phyloP scores from a whole-genome alignment of 2,113 vertebrate species.

The Garra rufa region DNA sequence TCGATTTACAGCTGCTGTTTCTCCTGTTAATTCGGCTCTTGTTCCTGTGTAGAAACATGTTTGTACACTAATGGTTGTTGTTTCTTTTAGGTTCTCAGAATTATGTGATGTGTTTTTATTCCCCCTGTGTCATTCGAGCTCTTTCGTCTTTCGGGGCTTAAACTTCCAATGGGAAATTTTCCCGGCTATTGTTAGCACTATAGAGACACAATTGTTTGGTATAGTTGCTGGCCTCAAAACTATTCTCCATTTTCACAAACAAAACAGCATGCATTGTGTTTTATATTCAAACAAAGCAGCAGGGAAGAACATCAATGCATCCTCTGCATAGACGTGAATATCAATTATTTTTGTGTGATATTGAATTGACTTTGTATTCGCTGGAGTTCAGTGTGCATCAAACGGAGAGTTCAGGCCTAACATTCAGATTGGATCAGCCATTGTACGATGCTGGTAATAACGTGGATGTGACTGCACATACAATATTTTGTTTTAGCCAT shows the following conservation, averaged over 20 bases:
- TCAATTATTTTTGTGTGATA: neutral
- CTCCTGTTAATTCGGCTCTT: conserved; percentile 13
- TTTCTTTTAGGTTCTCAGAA: conserved; percentile 11
- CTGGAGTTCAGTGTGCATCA: neutral
- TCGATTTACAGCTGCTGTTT: conserved; percentile 11
- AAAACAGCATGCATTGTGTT: conserved; percentile 25
- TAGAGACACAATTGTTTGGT: neutral
- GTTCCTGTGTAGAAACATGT: conserved; percentile 18
- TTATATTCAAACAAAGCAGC: conserved; percentile 16
- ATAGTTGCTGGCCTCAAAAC: neutral
- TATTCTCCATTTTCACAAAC: conserved; percentile 14
- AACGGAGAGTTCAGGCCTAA: neutral
- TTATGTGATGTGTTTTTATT: neutral
- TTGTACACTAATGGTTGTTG: conserved; percentile 1
- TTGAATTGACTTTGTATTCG: neutral
- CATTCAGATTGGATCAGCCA: neutral
- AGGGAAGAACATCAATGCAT: conserved; percentile 12
- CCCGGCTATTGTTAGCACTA: neutral
- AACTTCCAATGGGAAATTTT: neutral
- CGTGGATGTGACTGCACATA: neutral
- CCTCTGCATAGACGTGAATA: neutral
- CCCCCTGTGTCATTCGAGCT: conserved; percentile 1
- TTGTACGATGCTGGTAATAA: neutral
- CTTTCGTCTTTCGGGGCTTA: conserved; percentile 7
- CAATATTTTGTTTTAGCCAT: neutral